phyloP scores from a whole-genome alignment of 2,113 vertebrate genomes.

The Felis chaus region DNA sequence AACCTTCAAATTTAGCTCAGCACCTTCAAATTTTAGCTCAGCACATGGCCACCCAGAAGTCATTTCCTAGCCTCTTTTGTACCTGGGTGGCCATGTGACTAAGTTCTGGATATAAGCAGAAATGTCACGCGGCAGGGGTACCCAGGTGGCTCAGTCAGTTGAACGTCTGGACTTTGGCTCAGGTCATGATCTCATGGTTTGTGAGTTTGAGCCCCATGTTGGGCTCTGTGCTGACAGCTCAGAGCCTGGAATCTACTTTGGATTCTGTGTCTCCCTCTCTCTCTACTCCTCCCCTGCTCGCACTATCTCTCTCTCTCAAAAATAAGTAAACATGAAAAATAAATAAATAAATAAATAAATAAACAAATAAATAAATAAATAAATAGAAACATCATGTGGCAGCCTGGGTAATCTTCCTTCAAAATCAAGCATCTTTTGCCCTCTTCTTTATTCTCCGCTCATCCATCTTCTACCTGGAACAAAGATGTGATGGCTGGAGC shows the following conservation, averaged over 20 bases:
- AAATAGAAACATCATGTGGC: neutral
- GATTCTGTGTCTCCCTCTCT: too few species aligned
- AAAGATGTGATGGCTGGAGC: neutral
- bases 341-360: too few species aligned
- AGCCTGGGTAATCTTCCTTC: neutral
- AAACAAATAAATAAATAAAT: too few species aligned
- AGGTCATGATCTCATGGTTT: too few species aligned
- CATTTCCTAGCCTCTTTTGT: neutral
- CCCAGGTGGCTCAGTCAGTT: too few species aligned
- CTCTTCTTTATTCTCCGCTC: neutral
- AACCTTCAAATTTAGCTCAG: neutral
- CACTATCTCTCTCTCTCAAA: too few species aligned
- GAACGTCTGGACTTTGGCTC: too few species aligned
- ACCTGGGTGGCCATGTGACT: neutral
- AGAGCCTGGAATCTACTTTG: too few species aligned
- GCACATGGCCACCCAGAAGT: neutral
- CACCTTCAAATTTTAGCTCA: neutral
- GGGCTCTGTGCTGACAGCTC: too few species aligned
- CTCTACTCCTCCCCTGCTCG: too few species aligned
- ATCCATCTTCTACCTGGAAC: neutral
- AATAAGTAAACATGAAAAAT: too few species aligned
- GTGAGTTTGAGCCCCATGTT: too few species aligned
- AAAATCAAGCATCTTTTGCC: neutral
- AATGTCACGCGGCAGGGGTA: neutral
- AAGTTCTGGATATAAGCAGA: neutral